Evolutionary conservation across 2,113 vertebrate species (phyloP), one percentile per base, ranked within the genome.

Genomic region (Synodontis membranacea): DNA sequence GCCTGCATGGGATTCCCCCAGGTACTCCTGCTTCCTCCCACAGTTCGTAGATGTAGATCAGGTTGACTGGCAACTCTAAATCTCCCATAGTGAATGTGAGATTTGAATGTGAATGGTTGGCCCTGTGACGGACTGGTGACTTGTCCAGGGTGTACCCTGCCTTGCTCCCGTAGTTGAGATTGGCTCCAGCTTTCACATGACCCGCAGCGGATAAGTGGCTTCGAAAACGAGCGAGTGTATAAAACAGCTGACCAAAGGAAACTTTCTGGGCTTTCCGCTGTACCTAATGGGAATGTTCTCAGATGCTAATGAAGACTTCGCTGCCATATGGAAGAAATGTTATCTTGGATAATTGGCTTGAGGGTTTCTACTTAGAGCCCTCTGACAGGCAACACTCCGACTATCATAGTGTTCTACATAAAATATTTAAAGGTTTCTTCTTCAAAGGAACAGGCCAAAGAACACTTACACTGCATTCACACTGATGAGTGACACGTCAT

Each of bases 301-400:
- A 28, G 52, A 58, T 34, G 58, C 78, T 58, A 80, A 80, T 80
- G 52, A 80, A 80, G 31, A 25, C 34, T 14, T 19, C 21, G 0
- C 50, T 80, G 52, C 3, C 34, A 25, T 25, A 54, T 23, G 31
- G 76, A 79, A 79, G 48, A 52, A 25, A 39, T 5, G 12, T 10
- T 39, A 56, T 54, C 50, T 58, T 11, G 31, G 48, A 50, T 76
- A 76, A 76, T 76, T 74, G 70, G 48, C 76, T 79, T 79, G 34
- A 21, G 75, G 75, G 46, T 2, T 78, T 21, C 48, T 9, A 11
- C 17, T 79, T 52, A 37, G 17, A 37, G 48, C 9, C 76, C 25
- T 34, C 15, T 52, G 48, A 79, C 76, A 79, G 48, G 31, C 7
- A 79, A 79, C 15, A 23, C 50, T 79, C 48, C 23, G 48, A 54